Conservation (phyloP, 2,888 invertebrate species). For the Amiota mariae region DNA sequence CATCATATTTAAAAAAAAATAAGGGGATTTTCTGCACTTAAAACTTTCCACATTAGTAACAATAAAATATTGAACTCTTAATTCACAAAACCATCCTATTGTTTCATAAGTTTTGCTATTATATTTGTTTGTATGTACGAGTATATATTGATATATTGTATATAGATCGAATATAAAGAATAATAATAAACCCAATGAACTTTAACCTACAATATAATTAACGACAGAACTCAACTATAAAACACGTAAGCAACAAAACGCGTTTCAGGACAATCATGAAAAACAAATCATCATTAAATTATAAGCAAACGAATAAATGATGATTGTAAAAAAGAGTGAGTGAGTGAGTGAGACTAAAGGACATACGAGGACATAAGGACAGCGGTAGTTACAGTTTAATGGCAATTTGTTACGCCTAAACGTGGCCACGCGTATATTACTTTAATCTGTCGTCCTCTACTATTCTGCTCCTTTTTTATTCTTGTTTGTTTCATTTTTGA, state of each 20-base stretch:
- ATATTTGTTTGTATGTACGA: not conserved
- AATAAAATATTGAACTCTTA: not conserved
- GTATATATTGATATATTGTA: not conserved
- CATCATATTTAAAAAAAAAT: not conserved
- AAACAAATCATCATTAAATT: conserved; percentile 61
- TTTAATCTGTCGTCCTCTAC: conserved; percentile 30
- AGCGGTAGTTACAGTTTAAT: conserved; percentile 49
- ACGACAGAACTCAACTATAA: conserved; percentile 40
- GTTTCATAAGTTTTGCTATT: no score
- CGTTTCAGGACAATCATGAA: conserved; percentile 46
- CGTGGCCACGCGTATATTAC: conserved; percentile 65
- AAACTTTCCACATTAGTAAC: conserved; percentile 33
- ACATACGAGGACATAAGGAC: not conserved
- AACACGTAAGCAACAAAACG: conserved; percentile 18
- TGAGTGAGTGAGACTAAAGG: not conserved
- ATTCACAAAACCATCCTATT: not conserved
- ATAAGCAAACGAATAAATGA: conserved; percentile 52
- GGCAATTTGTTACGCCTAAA: conserved; percentile 73
- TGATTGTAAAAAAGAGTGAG: not conserved
- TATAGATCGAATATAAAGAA: not conserved
- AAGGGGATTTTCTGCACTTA: conserved; percentile 22
- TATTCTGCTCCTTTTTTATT: conserved; percentile 41
- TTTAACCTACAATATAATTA: conserved; percentile 55
- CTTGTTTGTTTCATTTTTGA: conserved; percentile 2
- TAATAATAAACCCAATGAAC: conserved; percentile 26